Evolutionary conservation across 2,113 vertebrate species (phyloP).

Genomic region (Tupaia tana): DNA sequence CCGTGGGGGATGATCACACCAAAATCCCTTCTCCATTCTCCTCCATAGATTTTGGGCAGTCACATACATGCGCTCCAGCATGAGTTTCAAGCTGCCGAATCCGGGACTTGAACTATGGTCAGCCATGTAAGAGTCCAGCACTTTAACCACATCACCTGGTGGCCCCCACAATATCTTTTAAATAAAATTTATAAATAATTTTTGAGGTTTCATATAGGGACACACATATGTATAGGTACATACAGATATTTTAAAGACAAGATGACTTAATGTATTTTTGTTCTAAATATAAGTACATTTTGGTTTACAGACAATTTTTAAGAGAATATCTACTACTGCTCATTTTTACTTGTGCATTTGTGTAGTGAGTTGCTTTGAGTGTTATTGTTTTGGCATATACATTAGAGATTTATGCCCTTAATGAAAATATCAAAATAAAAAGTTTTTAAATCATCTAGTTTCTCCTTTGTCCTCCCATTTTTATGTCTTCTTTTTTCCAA

Average conservation of each 20-base stretch:
- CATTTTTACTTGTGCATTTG: not conserved
- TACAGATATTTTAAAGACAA: not conserved
- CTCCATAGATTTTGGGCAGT: too few relatives aligned
- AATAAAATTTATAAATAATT: not conserved
- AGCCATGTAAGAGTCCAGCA: too few relatives aligned
- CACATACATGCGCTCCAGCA: too few relatives aligned
- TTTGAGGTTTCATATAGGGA: not conserved
- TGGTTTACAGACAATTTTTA: not conserved
- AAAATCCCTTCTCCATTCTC: too few relatives aligned
- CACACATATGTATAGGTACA: not conserved
- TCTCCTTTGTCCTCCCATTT: not conserved
- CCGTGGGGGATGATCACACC: too few relatives aligned
- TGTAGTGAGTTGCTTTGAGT: not conserved
- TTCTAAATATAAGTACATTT: not conserved
- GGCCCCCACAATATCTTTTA: not conserved
- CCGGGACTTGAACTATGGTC: too few relatives aligned
- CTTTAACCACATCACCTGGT: too few relatives aligned
- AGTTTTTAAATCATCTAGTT: not conserved
- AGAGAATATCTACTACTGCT: not conserved
- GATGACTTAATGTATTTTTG: not conserved
- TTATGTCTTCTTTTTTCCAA: conserved; percentile 38
- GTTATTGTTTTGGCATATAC: not conserved
- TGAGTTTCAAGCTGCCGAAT: too few relatives aligned
- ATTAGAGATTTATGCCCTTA: not conserved
- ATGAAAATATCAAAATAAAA: conserved; percentile 14